Evolutionary conservation across 30 jellyfish, hydroid and myxozoan genomes (phyloP), one percentile per base, ranked within the genome.

Genomic region (Calvadosia cruxmelitensis): DNA sequence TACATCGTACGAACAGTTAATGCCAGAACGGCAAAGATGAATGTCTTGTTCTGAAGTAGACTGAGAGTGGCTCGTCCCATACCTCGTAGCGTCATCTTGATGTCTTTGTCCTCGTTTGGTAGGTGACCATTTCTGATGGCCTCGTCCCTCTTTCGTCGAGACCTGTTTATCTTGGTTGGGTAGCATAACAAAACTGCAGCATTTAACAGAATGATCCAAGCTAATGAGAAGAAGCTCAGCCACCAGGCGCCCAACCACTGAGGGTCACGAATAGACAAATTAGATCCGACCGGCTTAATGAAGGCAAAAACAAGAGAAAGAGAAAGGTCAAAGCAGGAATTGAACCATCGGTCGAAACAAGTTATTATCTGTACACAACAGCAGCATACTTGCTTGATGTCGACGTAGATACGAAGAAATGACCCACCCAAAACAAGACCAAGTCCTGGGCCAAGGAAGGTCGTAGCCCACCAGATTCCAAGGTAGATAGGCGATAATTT

Each of bases 171-270:
- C 52, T 64, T 53, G 2, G 76, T 68, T 31, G 96, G 96, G 53
- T 70, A 86, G 64, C 92, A 67, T 0, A 86, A 29, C 52, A 86
- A 53, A 27, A 79, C 27, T 30, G 66, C 34, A 2, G 94, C 96
- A 80, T 86, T 53, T 31, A 87, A 20, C 20, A 87, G 12, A 42
- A 79, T 35, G 35, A 80, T 23, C 79, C 94, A 91, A 34, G 92
- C 53, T 48, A 76, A 68, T 1, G 73, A 31, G 64, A 87, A 81
- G 34, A 29, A 87, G 0, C 94, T 91, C 66, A 87, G 34, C 92
- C 96, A 87, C 96, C 91, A 79, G 0, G 96, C 96, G 25, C 96
- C 96, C 10, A 86, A 68, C 96, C 96, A 86, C 24, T 84, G 52
- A 29, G 88, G 85, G 31, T 84, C 93, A 16, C 62, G 34, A 16